Evolutionary conservation across 2,113 vertebrate species (phyloP), one percentile per base, ranked within the genome.

Genomic region (Hypanus sabinus): DNA sequence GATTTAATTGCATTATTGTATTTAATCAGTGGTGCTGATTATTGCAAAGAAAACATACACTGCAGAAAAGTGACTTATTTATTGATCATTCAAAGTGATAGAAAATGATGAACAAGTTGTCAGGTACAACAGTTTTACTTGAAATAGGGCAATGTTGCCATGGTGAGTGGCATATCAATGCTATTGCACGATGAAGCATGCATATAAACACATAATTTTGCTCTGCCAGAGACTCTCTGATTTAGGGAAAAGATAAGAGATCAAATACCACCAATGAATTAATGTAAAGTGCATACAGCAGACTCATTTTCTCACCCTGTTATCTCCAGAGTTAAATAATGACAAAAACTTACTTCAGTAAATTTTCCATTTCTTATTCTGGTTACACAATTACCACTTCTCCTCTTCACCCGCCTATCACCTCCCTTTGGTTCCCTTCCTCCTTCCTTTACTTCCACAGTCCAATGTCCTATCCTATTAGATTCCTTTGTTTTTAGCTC

Each of bases 91-190:
- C 60, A 65, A 90, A 33, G 60, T 9, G 60, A 62, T 14, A 33
- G 85, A 33, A 90, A 90, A 33, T 90, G 85, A 90, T 90, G 85
- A 68, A 33, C 85, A 90, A 65, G 85, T 68, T 90, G 60, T 90
- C 60, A 60, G 60, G 20, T 33, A 12, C 20, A 65, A n/a, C 85
- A 85, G 12, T 18, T 90, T 68, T 60, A 65, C n/a, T 60, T 60
- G 30, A 33, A 90, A 33, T 65, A 60, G 85, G 85, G 60, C 85
- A 90, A 62, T 18, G 85, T 90, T 90, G 57, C 85, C 85, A 90
- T 90, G 85, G 85, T 68, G 60, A 90, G 57, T 90, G 30, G 62
- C 38, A 8, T 90, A n/a, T 33, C n/a, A 7, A 30, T 33, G 30
- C 27, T 88, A 46, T 88, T 55, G 55, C 11, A 88, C 60, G 27